Base-by-base conservation (phyloP, 2,888 invertebrate genomes). In the Tenthredo distinguenda region DNA sequence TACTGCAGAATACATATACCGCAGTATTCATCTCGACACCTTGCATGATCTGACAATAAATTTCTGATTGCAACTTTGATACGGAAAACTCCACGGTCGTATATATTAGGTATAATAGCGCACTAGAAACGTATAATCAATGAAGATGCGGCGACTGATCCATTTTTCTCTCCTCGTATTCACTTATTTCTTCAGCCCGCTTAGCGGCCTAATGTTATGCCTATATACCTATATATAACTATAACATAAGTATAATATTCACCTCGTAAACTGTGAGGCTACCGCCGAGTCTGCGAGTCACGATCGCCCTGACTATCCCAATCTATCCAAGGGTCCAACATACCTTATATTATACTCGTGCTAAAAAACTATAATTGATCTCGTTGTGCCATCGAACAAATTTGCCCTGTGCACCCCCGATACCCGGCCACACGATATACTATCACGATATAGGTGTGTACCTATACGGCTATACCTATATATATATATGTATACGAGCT, bases 91-190 rank as follows among this genome's bases (percentile, higher is more conserved):
- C 21, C 4, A 62, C 26, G 21, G 2, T 31, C 1, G 26, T 62
- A 62, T 62, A 62, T 58, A 58, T 9, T 21, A n/a, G 58, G 58
- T 58, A 58, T 55, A 18, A 55, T 55, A 55, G 18, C 55, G n/a
- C n/a, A n/a, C n/a, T 62, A 12, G 12, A 10, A 62, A 31, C 62
- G 12, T 55, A 55, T n/a, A 55, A 55, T 55, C 55, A 55, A 55
- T 55, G 55, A 55, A 55, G n/a, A 55, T n/a, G 55, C n/a, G 55
- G 55, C n/a, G n/a, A 55, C n/a, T n/a, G n/a, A 55, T 55, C n/a
- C 7, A 18, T 55, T 18, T 10, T n/a, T 55, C 55, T n/a, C 7
- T n/a, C n/a, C 7, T 55, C n/a, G n/a, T 55, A n/a, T 55, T 55
- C 2, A 15, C 12, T 15, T 3, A 10, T 47, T 47, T 3, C 47